These are phyloP conservation scores for Chrysolina oricalcia DNA, from an alignment of 2,888 invertebrate species.

Conservation along the genomic window DNA sequence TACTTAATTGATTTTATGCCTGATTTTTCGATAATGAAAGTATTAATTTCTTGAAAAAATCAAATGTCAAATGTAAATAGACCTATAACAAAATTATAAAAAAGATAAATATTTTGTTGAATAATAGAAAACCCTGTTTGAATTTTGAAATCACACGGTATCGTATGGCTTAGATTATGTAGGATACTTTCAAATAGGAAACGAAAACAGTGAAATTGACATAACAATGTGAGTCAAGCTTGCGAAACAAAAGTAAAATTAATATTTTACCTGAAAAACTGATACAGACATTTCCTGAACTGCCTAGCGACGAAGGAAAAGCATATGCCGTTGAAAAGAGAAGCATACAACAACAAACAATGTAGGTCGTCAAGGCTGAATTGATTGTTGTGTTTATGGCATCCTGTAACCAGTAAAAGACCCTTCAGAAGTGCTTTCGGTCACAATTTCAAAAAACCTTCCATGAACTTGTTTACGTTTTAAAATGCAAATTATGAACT, in stretches of 20 bases:
- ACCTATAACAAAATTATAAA: too few relatives aligned
- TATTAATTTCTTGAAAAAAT: too few relatives aligned
- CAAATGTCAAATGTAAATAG: too few relatives aligned
- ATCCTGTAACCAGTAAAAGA: not conserved
- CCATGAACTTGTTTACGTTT: not conserved
- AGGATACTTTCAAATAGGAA: conserved; percentile 20
- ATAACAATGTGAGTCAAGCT: conserved; percentile 1
- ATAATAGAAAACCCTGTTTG: not conserved
- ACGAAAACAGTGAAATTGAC: conserved; percentile 24
- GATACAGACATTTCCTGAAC: not conserved
- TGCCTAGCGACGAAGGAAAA: not conserved
- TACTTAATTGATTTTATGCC: too few relatives aligned
- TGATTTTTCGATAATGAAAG: too few relatives aligned
- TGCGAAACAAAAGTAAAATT: not conserved
- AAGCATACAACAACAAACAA: conserved; percentile 27
- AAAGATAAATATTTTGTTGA: too few relatives aligned
- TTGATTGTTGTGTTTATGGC: conserved; percentile 7
- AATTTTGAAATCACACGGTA: conserved; percentile 16
- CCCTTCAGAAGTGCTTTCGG: not conserved
- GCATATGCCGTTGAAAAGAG: conserved; percentile 13
- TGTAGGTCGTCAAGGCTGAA: conserved; percentile 26
- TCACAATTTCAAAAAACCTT: not conserved
- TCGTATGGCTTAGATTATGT: conserved; percentile 25
- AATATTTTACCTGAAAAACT: not conserved
- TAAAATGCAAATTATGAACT: not conserved